phyloP scores from a whole-genome alignment of 2,888 invertebrate genomes.

The Plutella xylostella region DNA sequence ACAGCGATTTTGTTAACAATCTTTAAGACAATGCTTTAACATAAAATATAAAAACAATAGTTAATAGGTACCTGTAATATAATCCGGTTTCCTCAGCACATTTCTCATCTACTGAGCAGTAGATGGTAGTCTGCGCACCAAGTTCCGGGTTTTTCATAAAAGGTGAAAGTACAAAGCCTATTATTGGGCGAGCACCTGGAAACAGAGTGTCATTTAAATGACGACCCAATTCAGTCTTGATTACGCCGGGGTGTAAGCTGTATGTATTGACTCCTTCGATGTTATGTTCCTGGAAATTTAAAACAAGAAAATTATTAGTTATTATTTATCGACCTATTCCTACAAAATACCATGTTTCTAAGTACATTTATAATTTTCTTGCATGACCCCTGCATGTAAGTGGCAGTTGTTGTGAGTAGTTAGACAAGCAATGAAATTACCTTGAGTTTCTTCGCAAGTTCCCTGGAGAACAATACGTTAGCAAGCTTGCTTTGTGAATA shows the following conservation, averaged over 20 bases:
- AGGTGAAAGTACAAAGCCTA: conserved; percentile 34
- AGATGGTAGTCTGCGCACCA: conserved; percentile 82
- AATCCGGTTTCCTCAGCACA: conserved; percentile 71
- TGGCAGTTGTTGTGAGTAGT: too few species aligned
- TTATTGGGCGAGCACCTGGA: conserved; percentile 49
- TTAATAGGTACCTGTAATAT: conserved; percentile 60
- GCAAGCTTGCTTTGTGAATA: conserved; percentile 88
- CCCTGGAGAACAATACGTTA: conserved; percentile 81
- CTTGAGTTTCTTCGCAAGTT: conserved; percentile 74
- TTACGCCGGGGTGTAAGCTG: conserved; percentile 79
- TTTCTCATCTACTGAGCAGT: conserved; percentile 77
- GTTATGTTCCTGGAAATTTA: conserved; percentile 44
- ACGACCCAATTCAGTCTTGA: conserved; percentile 81
- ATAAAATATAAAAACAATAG: too few species aligned
- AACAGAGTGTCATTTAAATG: conserved; percentile 65
- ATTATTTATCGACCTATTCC: too few species aligned
- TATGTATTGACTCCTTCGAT: conserved; percentile 74
- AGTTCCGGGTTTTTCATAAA: conserved; percentile 71
- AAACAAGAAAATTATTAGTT: too few species aligned
- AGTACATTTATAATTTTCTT: too few species aligned
- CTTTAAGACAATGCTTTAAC: too few species aligned
- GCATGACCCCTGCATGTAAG: too few species aligned
- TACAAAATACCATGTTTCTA: too few species aligned
- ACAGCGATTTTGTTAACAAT: too few species aligned
- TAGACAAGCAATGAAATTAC: conserved; percentile 29